Base-by-base conservation (phyloP, 2,797 vertebrate genomes). In the Rhabdomys pumilio region DNA sequence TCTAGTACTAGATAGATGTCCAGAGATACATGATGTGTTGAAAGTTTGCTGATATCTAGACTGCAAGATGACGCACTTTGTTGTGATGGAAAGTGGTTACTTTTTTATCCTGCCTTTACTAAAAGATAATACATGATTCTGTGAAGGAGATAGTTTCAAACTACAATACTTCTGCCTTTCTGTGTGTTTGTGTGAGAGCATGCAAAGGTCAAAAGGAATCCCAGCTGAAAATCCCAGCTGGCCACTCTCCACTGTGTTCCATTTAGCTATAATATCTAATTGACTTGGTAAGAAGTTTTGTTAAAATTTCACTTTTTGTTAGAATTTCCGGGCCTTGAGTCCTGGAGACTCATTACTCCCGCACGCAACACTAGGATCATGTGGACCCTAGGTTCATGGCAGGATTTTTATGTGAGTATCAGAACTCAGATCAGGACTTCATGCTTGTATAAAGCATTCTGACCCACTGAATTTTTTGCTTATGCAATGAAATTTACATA, bases 61-160 rank as follows among this genome's bases (percentile, higher is more conserved):
- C 31, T 63, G 12, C 19, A 89, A 26, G 12, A 2, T 84, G 13
- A 2, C 77, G 2, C 53, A 6, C 4, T 86, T 85, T 81, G 26
- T 85, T 69, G 22, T 93, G 13, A 17, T 94, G 3, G 57, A 93
- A 72, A 92, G 6, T 57, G n/a, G 7, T 67, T 84, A 92, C 6
- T 93, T 79, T 44, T 73, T 81, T 85, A 85, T 65, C 67, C 84
- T 57, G 82, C 6, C 31, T 22, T 73, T 89, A 89, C 20, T 86
- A 29, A 69, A 90, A 94, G 14, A 80, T 50, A 15, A 67, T 67
- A 63, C 22, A 67, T 53, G 15, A 12, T 79, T 44, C 72, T 44
- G 55, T 75, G 50, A 96, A 31, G 11, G 76, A 96, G 85, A 47
- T 77, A 38, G 84, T 91, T 89, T 4, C 41, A 47, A 44, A 73